Evolutionary conservation across 2,113 vertebrate species (phyloP).

Genomic region (Tupaia chinensis): DNA sequence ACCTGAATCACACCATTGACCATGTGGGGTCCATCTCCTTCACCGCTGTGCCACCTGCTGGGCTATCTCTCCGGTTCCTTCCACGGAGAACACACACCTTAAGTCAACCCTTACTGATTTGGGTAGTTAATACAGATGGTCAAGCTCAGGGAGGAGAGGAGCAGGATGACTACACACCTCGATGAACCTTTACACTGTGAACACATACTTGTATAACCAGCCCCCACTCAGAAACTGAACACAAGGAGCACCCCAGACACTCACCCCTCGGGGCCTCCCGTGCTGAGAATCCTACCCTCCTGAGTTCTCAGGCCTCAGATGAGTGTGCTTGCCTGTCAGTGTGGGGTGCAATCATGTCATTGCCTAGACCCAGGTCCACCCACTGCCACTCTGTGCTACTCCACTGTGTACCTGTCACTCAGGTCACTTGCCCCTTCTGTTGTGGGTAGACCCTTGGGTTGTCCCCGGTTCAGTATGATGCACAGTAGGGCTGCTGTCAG

Average conservation of each 20-base stretch:
- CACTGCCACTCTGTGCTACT: neutral
- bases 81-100: neutral
- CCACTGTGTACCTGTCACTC: too few species aligned
- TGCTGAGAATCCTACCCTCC: too few species aligned
- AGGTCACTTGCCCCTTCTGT: rapidly evolving
- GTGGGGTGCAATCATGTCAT: neutral
- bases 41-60: too few species aligned
- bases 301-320: neutral
- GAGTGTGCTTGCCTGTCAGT: neutral
- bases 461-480: neutral
- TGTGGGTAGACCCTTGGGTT: too few species aligned
- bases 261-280: neutral
- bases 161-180: rapidly evolving
- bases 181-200: rapidly evolving
- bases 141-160: neutral
- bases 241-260: neutral
- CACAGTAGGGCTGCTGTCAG: neutral
- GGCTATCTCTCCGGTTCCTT: neutral
- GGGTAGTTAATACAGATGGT: neutral
- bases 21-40: too few species aligned
- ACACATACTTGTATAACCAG: neutral
- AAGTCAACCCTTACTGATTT: too few species aligned
- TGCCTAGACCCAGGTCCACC: neutral
- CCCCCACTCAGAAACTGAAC: neutral
- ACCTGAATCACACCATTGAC: too few species aligned